Conservation (phyloP, 2,888 invertebrate species). For the Rhynchonema sp. region DNA sequence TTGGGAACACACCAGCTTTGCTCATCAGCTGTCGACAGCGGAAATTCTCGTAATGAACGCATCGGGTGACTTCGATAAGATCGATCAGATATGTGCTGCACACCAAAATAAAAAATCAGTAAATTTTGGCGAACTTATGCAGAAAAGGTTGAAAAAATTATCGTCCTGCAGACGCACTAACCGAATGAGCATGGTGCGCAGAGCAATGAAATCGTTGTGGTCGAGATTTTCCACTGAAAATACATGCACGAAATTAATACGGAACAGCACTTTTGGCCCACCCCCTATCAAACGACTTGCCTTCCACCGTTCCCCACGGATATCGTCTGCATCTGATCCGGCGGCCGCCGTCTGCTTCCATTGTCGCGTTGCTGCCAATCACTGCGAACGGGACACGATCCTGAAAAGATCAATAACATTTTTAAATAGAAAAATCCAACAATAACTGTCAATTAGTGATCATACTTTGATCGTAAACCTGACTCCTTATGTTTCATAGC, state of each 20-base stretch:
- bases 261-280: slow-evolving; percentile 31
- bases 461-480: too few species aligned
- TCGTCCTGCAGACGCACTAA: slow-evolving; percentile 3
- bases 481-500: too few species aligned
- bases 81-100: slow-evolving; percentile 86
- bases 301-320: slow-evolving; percentile 94
- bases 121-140: too few species aligned
- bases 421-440: not conserved
- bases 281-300: slow-evolving; percentile 37
- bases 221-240: slow-evolving; percentile 73
- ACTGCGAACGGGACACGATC: slow-evolving; percentile 92
- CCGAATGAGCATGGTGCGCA: slow-evolving; percentile 70
- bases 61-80: slow-evolving; percentile 90
- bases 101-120: too few species aligned
- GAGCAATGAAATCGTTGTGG: slow-evolving; percentile 93
- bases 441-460: too few species aligned
- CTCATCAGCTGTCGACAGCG: slow-evolving; percentile 68
- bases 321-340: slow-evolving; percentile 73
- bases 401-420: slow-evolving; percentile 11
- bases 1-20: slow-evolving; percentile 28
- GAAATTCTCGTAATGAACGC: slow-evolving; percentile 98
- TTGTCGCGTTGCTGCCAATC: slow-evolving; percentile 84
- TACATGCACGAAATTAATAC: not conserved
- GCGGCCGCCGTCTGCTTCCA: slow-evolving; percentile 61
- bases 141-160: too few species aligned